Conservation (phyloP, 2,888 invertebrate species). For the Torymus aiolomorphi region DNA sequence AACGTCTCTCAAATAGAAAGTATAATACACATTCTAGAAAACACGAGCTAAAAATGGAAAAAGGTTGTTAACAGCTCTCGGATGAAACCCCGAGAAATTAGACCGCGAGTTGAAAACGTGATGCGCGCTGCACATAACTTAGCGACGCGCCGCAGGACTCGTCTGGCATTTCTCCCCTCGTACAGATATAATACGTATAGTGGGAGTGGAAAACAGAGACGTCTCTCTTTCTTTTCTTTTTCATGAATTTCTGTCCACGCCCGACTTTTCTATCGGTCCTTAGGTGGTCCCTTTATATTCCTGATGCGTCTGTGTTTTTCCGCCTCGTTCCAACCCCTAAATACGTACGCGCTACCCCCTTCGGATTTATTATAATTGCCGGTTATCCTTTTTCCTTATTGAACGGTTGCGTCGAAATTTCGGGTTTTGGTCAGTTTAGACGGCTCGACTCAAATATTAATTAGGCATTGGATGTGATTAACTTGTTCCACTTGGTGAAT, state of each 20-base stretch:
- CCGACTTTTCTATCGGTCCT: constrained; percentile 23
- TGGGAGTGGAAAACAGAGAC: constrained; percentile 47
- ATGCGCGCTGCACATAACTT: background rate
- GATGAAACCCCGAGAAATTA: no score
- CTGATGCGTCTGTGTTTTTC: no score
- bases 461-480: constrained; percentile 5
- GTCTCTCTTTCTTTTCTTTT: constrained; percentile 3
- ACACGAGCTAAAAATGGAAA: no score
- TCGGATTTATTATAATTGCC: constrained; percentile 47
- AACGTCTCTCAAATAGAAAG: no score
- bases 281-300: constrained; percentile 36
- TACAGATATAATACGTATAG: no score
- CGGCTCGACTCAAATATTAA: background rate
- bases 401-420: constrained; percentile 9
- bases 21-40: no score
- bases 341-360: constrained; percentile 1
- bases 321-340: no score
- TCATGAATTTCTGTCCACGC: constrained; percentile 2
- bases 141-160: background rate
- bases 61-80: no score
- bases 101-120: no score
- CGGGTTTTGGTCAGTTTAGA: background rate
- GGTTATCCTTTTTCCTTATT: background rate
- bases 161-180: constrained; percentile 7
- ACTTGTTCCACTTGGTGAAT: background rate